Evolutionary conservation across 2,797 vertebrate species (phyloP).

Genomic region (Ataeniobius toweri): DNA sequence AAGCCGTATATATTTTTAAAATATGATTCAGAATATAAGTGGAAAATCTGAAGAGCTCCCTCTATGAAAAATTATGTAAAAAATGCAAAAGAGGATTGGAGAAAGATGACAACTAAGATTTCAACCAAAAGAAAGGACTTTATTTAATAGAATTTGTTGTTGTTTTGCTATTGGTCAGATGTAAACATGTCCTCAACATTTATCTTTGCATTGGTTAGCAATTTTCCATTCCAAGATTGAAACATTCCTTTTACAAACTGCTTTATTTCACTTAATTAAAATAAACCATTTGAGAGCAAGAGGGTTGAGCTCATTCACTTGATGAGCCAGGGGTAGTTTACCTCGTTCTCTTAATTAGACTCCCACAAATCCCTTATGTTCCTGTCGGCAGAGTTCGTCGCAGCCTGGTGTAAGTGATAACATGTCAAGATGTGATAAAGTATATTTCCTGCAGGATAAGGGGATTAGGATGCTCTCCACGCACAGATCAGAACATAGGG

Average conservation of each 20-base stretch:
- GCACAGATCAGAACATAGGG: slow-evolving; percentile 46
- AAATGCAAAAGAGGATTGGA: background rate
- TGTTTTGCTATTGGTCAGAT: slow-evolving; percentile 4
- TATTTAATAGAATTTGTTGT: background rate
- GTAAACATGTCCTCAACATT: slow-evolving; percentile 5
- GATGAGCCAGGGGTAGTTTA: slow-evolving; percentile 63
- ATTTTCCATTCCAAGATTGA: slow-evolving; percentile 18
- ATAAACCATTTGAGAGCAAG: slow-evolving; percentile 41
- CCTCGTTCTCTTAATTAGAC: slow-evolving; percentile 77
- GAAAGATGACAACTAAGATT: background rate
- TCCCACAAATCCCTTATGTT: slow-evolving; percentile 63
- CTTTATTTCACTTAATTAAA: slow-evolving; percentile 52
- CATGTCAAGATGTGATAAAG: slow-evolving; percentile 69
- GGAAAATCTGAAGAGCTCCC: background rate
- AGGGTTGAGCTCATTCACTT: slow-evolving; percentile 23
- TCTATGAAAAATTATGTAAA: background rate
- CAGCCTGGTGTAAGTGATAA: slow-evolving; percentile 67
- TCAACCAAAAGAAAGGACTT: background rate
- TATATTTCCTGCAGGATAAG: slow-evolving; percentile 62
- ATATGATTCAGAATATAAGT: background rate
- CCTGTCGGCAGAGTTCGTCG: slow-evolving; percentile 67
- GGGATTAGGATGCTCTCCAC: slow-evolving; percentile 62
- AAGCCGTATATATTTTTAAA: background rate
- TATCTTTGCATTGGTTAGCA: slow-evolving; percentile 9
- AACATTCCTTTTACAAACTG: slow-evolving; percentile 43